phyloP scores from a whole-genome alignment of 2,888 invertebrate genomes.

The Cistogaster globosa region DNA sequence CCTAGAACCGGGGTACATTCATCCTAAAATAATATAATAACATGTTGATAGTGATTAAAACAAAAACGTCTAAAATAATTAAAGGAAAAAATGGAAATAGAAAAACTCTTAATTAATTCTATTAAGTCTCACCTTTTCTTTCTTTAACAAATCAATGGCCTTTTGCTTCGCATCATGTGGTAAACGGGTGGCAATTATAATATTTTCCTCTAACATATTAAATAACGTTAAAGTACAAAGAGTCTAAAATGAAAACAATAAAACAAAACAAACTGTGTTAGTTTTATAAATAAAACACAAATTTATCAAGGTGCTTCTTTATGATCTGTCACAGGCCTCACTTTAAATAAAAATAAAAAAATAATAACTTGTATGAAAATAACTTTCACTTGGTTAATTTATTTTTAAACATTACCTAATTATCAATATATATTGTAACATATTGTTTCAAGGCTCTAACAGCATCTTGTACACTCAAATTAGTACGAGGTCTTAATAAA shows the following conservation, averaged over 20 bases:
- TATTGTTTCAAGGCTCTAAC: constrained; percentile 92
- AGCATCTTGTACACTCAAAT: constrained; percentile 92
- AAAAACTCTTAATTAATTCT: background rate
- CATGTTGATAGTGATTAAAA: constrained; percentile 8
- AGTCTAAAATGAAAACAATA: constrained; percentile 85
- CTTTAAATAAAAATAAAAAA: no score
- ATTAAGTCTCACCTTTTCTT: constrained; percentile 87
- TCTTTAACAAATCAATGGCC: constrained; percentile 87
- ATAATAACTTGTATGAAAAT: no score
- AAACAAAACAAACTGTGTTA: background rate
- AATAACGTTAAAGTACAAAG: constrained; percentile 92
- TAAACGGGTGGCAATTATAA: constrained; percentile 92
- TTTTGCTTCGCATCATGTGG: constrained; percentile 86
- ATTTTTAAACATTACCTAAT: constrained; percentile 85
- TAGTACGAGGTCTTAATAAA: constrained; percentile 91
- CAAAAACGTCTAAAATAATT: background rate
- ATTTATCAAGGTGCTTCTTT: background rate
- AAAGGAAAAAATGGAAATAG: background rate
- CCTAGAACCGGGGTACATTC: constrained; percentile 92
- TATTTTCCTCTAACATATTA: constrained; percentile 94
- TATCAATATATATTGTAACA: constrained; percentile 88
- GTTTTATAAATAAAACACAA: background rate
- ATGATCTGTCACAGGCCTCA: background rate
- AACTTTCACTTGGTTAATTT: no score
- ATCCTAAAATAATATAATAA: constrained; percentile 85